A percentile compares a stretch with the other conserved stretches of the same genome.
Conservation (phyloP, 2,888 invertebrate genomes). For the Plagodis dolabraria region DNA sequence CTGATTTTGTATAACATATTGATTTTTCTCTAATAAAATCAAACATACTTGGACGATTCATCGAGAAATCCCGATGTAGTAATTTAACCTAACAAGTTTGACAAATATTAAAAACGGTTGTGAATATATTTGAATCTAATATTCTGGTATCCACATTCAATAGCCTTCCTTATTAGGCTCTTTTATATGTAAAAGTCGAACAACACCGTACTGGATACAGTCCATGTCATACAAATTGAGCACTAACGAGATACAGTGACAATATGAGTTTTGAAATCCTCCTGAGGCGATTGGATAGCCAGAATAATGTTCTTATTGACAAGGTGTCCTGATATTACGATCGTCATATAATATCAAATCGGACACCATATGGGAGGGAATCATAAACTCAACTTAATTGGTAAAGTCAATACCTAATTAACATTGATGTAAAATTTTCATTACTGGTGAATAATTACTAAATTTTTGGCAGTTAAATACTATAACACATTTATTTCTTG, state of each 20-base stretch:
- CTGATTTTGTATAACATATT: no score
- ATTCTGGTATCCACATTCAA: no score
- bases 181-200: background rate
- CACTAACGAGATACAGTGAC: slow-evolving; percentile 5
- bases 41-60: no score
- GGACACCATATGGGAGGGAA: slow-evolving; percentile 35
- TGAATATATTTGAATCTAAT: no score
- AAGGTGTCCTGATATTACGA: slow-evolving; percentile 9
- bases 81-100: no score
- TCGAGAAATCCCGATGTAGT: no score
- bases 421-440: slow-evolving; percentile 1
- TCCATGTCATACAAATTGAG: background rate
- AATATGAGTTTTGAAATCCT: slow-evolving; percentile 5
- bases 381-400: slow-evolving; percentile 30
- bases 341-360: slow-evolving; percentile 18
- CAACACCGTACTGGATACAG: background rate
- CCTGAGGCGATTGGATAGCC: background rate
- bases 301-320: slow-evolving; percentile 1
- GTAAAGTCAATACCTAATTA: slow-evolving; percentile 2
- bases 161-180: no score
- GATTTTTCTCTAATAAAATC: no score
- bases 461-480: no score
- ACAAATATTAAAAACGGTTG: no score
- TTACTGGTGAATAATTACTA: background rate
- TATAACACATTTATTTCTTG: no score